phyloP scores from a whole-genome alignment of 2,797 vertebrate genomes.

The Passerculus sandwichensis region DNA sequence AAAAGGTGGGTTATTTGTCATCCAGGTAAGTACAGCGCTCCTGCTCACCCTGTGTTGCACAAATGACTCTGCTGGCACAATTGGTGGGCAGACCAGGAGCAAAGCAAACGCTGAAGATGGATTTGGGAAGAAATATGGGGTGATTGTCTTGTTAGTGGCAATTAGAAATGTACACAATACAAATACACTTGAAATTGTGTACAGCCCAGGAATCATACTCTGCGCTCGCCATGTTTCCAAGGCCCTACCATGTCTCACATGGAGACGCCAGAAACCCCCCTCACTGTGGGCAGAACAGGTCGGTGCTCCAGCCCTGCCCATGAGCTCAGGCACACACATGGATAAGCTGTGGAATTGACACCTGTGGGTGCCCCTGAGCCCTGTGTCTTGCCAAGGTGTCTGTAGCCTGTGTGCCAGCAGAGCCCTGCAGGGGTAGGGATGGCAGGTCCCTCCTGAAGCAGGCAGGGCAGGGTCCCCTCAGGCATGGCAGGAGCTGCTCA shows the following conservation, averaged over 20 bases:
- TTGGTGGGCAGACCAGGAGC: neutral
- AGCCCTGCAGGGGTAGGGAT: neutral
- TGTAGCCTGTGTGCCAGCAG: neutral
- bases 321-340: neutral
- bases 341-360: neutral
- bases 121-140: neutral
- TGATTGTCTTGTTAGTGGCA: neutral
- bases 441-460: neutral
- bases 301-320: rapidly evolving
- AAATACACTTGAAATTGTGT: neutral
- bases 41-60: neutral
- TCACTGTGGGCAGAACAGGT: neutral
- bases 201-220: neutral
- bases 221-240: neutral
- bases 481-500: neutral
- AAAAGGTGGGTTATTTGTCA: neutral
- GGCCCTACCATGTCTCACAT: neutral
- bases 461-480: neutral
- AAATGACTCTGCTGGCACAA: neutral
- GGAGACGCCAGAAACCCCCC: too few relatives aligned
- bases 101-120: neutral
- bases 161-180: neutral
- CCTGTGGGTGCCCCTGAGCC: neutral
- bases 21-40: neutral
- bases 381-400: neutral